phyloP scores from a whole-genome alignment of 2,113 vertebrate species.

The Junco hyemalis region DNA sequence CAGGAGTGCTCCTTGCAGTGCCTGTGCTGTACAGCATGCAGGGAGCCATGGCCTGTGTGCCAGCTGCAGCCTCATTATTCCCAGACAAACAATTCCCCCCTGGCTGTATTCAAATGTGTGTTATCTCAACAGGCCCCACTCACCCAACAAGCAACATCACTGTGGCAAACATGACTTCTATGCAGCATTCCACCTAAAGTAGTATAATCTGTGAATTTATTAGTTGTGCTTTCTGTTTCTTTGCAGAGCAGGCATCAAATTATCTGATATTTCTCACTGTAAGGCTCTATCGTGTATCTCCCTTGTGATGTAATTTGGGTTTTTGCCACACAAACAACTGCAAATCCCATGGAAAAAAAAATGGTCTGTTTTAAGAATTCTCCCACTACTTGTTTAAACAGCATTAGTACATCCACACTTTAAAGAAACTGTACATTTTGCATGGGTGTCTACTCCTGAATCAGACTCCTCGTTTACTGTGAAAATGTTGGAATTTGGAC shows the following conservation, averaged over 20 bases:
- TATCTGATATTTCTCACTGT: neutral
- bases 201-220: neutral
- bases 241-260: conserved; percentile 25
- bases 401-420: neutral
- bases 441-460: neutral
- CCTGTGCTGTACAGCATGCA: neutral
- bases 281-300: neutral
- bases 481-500: neutral
- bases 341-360: neutral
- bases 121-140: conserved; percentile 20
- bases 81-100: conserved; percentile 12
- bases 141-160: neutral
- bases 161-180: neutral
- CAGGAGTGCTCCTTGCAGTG: neutral
- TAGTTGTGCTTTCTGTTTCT: conserved; percentile 11
- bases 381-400: neutral
- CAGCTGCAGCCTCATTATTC: conserved; percentile 14
- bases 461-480: neutral
- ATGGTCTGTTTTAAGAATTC: neutral
- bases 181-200: neutral
- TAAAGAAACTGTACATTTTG: neutral
- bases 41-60: neutral
- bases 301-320: neutral
- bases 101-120: neutral
- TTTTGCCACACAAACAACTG: neutral